Percentiles rank a stretch among this genome's conserved stretches.
Evolutionary conservation across 1,140 invertebrate genomes (phyloP).

Genomic region (Euborellia annulipes): DNA sequence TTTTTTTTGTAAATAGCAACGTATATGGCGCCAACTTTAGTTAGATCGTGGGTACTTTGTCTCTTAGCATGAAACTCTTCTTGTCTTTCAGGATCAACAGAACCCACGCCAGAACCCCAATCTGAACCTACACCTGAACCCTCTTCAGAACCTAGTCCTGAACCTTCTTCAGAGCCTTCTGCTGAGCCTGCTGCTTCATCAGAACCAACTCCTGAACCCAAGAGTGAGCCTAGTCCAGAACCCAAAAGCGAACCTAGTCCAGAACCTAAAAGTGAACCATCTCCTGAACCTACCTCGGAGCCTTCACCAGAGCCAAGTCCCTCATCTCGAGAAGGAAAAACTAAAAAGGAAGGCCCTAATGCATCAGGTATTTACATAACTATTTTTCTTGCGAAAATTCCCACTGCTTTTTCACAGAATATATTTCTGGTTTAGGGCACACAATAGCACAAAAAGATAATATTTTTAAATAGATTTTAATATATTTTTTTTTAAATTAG

Average conservation of each 20-base stretch:
- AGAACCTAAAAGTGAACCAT: background rate
- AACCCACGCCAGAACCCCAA: slow-evolving; percentile 19
- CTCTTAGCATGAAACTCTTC: background rate
- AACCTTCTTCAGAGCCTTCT: slow-evolving; percentile 16
- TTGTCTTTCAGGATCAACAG: slow-evolving; percentile 9
- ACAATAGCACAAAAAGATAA: background rate
- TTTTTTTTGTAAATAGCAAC: no score
- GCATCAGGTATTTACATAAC: no score
- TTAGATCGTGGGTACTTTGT: background rate
- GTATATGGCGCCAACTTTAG: no score
- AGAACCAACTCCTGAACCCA: slow-evolving; percentile 10
- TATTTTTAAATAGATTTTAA: background rate
- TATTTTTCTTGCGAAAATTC: background rate
- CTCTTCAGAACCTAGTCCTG: slow-evolving; percentile 14
- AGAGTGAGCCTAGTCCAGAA: slow-evolving; percentile 15
- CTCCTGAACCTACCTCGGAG: slow-evolving; percentile 14
- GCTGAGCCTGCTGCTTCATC: slow-evolving; percentile 11
- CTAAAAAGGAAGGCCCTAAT: slow-evolving; percentile 1
- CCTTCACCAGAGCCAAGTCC: slow-evolving; percentile 8
- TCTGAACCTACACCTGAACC: slow-evolving; percentile 21
- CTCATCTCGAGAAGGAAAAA: slow-evolving; percentile 5
- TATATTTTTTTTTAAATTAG: slow-evolving; percentile 23
- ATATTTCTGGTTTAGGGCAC: background rate
- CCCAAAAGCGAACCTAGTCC: slow-evolving; percentile 7
- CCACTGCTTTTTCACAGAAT: background rate